Percentiles rank a stretch among this genome's conserved stretches.
phyloP scores from a whole-genome alignment of 2,113 vertebrate species.

The Spermophilus dauricus region DNA sequence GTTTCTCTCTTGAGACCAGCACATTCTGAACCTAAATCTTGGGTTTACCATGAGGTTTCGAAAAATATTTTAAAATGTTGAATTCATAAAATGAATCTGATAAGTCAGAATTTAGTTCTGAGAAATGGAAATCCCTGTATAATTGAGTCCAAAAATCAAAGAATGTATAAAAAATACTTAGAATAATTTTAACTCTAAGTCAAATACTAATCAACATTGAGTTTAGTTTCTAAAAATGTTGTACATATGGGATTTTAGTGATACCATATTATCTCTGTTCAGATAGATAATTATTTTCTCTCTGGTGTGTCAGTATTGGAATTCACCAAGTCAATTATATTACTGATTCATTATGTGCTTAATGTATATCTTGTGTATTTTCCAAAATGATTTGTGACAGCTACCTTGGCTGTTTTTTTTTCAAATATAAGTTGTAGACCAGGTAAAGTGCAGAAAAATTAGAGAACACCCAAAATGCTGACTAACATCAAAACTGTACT shows the following conservation, averaged over 20 bases:
- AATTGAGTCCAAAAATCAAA: background rate
- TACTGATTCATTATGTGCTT: background rate
- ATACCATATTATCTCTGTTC: background rate
- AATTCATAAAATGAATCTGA: background rate
- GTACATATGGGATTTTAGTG: background rate
- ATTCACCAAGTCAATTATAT: background rate
- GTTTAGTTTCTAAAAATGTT: background rate
- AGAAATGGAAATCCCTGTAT: background rate
- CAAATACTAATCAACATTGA: background rate
- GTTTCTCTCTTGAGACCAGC: background rate
- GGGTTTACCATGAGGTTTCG: background rate
- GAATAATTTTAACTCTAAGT: background rate
- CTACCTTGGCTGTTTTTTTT: background rate
- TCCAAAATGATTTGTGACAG: background rate
- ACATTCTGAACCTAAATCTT: background rate
- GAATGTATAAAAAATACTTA: background rate
- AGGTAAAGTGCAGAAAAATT: background rate
- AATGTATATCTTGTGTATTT: background rate
- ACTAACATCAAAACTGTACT: background rate
- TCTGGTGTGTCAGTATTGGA: background rate
- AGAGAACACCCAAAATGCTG: background rate
- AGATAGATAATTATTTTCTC: background rate
- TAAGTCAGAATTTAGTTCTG: background rate
- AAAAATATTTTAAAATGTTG: conserved; percentile 21
- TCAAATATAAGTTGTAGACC: background rate